These are phyloP conservation scores for Kryphioiulus occultus DNA, from an alignment of 2,888 invertebrate genomes.

Conservation along the genomic window DNA sequence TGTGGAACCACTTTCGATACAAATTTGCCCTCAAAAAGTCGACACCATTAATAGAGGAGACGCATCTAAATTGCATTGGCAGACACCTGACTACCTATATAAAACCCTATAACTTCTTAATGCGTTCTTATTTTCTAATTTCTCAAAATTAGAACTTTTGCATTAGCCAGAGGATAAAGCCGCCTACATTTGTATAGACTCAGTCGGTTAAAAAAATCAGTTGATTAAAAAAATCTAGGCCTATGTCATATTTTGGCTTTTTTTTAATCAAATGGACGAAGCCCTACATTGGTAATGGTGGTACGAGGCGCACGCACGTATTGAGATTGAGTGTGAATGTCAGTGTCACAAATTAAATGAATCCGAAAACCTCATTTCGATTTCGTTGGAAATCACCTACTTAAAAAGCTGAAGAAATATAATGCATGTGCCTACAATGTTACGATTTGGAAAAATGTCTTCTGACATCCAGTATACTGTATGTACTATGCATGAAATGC, in stretches of 20 bases:
- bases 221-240: background rate
- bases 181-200: background rate
- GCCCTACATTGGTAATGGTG: conserved; percentile 19
- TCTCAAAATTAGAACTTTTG: background rate
- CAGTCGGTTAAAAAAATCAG: background rate
- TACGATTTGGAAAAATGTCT: background rate
- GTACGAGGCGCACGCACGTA: background rate
- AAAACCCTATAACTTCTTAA: conserved; percentile 35
- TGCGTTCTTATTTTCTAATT: conserved; percentile 31
- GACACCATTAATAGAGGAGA: conserved; percentile 8
- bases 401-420: background rate
- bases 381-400: conserved; percentile 2
- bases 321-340: conserved; percentile 26
- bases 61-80: background rate
- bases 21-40: conserved; percentile 35
- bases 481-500: too few species aligned
- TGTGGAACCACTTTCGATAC: conserved; percentile 24
- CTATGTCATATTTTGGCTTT: conserved; percentile 28
- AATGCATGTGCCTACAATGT: background rate
- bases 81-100: conserved; percentile 29
- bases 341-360: conserved; percentile 25
- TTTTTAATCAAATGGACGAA: background rate
- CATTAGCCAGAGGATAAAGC: background rate
- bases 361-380: background rate
- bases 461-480: too few species aligned